These are phyloP conservation scores for mouse (Mus musculus) DNA, from an alignment of 2,113 vertebrate genomes.

Conservation along the genomic window GRCm39 chr1:159071501-159072000, in stretches of 20 bases:
- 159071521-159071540: slow-evolving; percentile 5
- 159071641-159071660: background rate
- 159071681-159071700: slow-evolving; percentile 18
- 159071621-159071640: slow-evolving; percentile 2
- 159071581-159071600: background rate
- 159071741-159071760: slow-evolving; percentile 1
- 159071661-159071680: background rate
- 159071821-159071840: slow-evolving; percentile 3
- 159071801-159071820: background rate
- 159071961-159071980: background rate
- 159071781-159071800: slow-evolving; percentile 21
- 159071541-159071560: slow-evolving; percentile 38
- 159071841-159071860: slow-evolving; percentile 25
- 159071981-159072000: background rate
- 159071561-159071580: background rate
- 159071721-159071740: background rate
- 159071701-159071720: slow-evolving; percentile 18
- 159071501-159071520: background rate
- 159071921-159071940: slow-evolving; percentile 15
- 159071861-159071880: background rate
- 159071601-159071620: background rate
- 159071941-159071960: slow-evolving; percentile 10
- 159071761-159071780: slow-evolving; percentile 1
- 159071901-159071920: slow-evolving; percentile 13
- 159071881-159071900: slow-evolving; percentile 15